Evolutionary conservation across 1,140 invertebrate genomes (phyloP).

Genomic region (Trinorchestia longiramus): DNA sequence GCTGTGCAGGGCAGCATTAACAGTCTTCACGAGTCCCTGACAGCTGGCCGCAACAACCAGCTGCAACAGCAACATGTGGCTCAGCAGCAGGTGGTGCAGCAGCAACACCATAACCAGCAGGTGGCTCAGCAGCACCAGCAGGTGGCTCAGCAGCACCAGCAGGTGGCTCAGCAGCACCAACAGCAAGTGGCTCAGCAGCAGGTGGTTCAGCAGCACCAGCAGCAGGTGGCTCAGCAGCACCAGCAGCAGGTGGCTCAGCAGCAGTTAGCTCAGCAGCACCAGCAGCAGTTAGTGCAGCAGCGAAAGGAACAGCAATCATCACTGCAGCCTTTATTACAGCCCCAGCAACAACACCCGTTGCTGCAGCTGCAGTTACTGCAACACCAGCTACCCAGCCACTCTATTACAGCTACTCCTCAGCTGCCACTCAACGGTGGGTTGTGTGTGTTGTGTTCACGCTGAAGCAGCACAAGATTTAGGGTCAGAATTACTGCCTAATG

Average conservation of each 20-base stretch:
- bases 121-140: background rate
- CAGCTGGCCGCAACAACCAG: slow-evolving; percentile 16
- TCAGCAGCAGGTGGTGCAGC: background rate
- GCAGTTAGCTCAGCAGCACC: background rate
- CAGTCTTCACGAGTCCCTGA: slow-evolving; percentile 58
- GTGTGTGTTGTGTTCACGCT: too few relatives aligned
- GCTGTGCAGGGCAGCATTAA: slow-evolving; percentile 64
- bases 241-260: background rate
- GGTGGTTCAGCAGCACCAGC: background rate
- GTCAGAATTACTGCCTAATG: too few relatives aligned
- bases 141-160: background rate
- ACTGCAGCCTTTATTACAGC: background rate
- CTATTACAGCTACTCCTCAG: background rate
- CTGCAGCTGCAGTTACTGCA: background rate
- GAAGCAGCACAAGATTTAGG: too few relatives aligned
- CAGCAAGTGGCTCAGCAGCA: background rate
- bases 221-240: background rate
- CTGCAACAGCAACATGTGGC: background rate
- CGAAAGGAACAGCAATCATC: background rate
- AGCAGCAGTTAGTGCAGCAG: background rate
- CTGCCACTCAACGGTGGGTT: background rate
- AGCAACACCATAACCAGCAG: background rate
- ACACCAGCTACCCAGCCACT: background rate
- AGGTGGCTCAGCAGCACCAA: background rate
- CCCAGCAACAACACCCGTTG: background rate